phyloP scores from a whole-genome alignment of 1,140 invertebrate genomes.

The Orussus abietinus region DNA sequence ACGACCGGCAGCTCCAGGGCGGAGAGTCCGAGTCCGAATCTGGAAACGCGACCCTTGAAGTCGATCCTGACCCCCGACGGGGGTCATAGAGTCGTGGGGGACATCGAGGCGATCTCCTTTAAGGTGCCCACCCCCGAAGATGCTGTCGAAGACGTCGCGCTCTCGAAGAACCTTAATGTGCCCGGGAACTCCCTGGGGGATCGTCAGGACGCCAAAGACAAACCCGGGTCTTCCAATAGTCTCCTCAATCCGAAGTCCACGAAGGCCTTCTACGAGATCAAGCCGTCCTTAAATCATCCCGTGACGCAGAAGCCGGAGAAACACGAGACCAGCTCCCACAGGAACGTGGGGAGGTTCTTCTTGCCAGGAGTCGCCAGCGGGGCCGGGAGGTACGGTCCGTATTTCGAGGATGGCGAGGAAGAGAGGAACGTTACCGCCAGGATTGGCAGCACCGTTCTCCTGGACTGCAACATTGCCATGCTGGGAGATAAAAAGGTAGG shows the following conservation, averaged over 20 bases:
- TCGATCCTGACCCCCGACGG: not conserved
- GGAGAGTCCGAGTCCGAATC: not conserved
- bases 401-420: conserved; percentile 67
- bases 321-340: conserved; percentile 2
- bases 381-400: conserved; percentile 64
- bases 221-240: no score
- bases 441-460: conserved; percentile 52
- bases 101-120: conserved; percentile 6
- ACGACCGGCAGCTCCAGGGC: not conserved
- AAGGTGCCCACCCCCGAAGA: not conserved
- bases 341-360: conserved; percentile 27
- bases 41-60: not conserved
- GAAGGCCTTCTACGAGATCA: conserved; percentile 39
- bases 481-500: conserved; percentile 56
- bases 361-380: conserved; percentile 45
- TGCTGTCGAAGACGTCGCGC: not conserved
- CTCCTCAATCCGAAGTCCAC: conserved; percentile 24
- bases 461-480: conserved; percentile 57
- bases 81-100: not conserved
- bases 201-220: no score
- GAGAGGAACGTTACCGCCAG: conserved; percentile 53
- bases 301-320: not conserved
- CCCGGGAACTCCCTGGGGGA: no score
- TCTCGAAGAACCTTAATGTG: no score
- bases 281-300: conserved; percentile 34